Percentiles rank a stretch among this genome's conserved stretches.
Evolutionary conservation across 2,113 vertebrate species (phyloP).

Genomic region (Azemiops feae): DNA sequence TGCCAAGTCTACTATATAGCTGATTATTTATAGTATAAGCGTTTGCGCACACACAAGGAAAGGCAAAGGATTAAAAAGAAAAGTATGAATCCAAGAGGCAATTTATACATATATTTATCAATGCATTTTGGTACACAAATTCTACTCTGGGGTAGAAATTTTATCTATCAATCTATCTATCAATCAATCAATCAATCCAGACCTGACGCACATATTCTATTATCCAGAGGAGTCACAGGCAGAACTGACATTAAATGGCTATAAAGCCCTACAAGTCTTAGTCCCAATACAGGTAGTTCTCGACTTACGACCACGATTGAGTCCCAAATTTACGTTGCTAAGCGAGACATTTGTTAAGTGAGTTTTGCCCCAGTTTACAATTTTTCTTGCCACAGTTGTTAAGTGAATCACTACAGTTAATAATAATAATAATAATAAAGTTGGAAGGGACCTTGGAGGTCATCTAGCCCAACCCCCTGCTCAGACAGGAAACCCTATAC

Average conservation of each 20-base stretch:
- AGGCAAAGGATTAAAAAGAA: not conserved
- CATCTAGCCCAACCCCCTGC: too few relatives aligned
- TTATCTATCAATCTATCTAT: not conserved
- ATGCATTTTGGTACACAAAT: not conserved
- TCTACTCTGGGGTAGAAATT: not conserved
- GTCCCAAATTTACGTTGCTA: not conserved
- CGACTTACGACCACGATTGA: not conserved
- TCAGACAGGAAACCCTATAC: too few relatives aligned
- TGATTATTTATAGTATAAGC: constrained; percentile 41
- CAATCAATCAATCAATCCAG: not conserved
- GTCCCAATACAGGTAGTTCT: too few relatives aligned
- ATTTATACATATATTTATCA: too few relatives aligned
- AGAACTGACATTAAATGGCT: not conserved
- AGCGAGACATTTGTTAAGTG: not conserved
- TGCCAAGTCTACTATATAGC: constrained; percentile 48
- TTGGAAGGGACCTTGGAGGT: too few relatives aligned
- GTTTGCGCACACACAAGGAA: not conserved
- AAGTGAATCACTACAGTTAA: not conserved
- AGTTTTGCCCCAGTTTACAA: not conserved
- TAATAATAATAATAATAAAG: too few relatives aligned
- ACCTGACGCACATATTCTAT: not conserved
- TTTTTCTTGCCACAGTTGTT: not conserved
- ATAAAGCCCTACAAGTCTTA: not conserved
- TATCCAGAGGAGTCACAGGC: not conserved
- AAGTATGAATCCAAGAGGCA: not conserved